Evolutionary conservation across 2,888 invertebrate genomes (phyloP).

Genomic region (Leptinotarsa rubiginosa): DNA sequence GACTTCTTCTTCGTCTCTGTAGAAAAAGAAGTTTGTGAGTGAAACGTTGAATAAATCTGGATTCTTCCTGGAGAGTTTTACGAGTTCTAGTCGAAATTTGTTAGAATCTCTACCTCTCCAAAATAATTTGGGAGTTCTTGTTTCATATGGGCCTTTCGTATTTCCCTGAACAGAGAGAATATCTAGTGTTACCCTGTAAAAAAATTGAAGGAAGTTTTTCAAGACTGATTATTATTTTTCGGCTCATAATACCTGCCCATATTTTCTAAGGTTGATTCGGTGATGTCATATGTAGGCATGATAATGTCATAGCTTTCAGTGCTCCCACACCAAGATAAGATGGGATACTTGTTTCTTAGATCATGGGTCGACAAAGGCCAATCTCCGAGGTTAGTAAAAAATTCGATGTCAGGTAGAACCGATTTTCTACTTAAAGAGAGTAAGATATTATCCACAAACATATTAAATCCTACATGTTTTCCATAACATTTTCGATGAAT

Average conservation of each 20-base stretch:
- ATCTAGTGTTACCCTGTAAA: slow-evolving; percentile 81
- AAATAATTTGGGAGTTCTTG: slow-evolving; percentile 81
- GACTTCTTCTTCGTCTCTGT: slow-evolving; percentile 81
- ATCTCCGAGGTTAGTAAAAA: slow-evolving; percentile 94
- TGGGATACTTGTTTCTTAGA: slow-evolving; percentile 73
- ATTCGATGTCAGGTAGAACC: slow-evolving; percentile 85
- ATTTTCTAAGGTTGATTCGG: slow-evolving; percentile 90
- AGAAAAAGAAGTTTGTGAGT: slow-evolving; percentile 97
- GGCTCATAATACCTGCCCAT: slow-evolving; percentile 81
- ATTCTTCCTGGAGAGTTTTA: slow-evolving; percentile 79
- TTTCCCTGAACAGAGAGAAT: slow-evolving; percentile 91
- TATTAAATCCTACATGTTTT: slow-evolving; percentile 94
- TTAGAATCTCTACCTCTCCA: slow-evolving; percentile 95
- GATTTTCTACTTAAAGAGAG: slow-evolving; percentile 85
- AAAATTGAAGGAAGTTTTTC: background rate
- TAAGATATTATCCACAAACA: slow-evolving; percentile 92
- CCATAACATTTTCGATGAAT: slow-evolving; percentile 92
- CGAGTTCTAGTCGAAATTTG: slow-evolving; percentile 83
- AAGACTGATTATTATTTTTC: background rate
- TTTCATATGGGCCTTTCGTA: slow-evolving; percentile 77
- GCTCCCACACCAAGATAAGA: slow-evolving; percentile 98
- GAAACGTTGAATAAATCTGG: slow-evolving; percentile 90
- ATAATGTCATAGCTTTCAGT: slow-evolving; percentile 87
- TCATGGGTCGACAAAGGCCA: slow-evolving; percentile 83
- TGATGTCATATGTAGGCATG: slow-evolving; percentile 95